phyloP scores from a whole-genome alignment of 2,888 invertebrate species.

The Anarsia innoxiella region DNA sequence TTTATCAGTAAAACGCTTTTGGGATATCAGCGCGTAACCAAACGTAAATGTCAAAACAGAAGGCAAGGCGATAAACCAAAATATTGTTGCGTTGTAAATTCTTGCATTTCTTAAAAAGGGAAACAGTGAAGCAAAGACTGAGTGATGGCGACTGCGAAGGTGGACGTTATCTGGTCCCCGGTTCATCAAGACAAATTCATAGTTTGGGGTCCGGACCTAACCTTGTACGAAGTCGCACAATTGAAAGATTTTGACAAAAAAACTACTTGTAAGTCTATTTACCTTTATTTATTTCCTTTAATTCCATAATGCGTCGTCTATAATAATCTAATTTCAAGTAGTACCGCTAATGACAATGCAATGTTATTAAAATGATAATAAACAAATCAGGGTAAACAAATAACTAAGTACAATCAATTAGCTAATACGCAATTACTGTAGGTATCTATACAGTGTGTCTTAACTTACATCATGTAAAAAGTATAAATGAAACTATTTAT shows the following conservation, averaged over 20 bases:
- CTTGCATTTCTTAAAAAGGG: constrained; percentile 7
- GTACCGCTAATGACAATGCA: neutral
- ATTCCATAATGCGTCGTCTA: neutral
- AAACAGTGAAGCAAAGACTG: too few relatives aligned
- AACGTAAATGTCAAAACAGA: constrained; percentile 11
- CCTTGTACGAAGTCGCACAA: constrained; percentile 85
- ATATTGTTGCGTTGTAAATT: neutral
- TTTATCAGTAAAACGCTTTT: too few relatives aligned
- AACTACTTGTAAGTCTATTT: constrained; percentile 55
- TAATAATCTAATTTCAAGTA: too few relatives aligned
- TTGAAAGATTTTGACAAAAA: constrained; percentile 74
- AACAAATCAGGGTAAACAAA: too few relatives aligned
- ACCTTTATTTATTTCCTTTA: too few relatives aligned
- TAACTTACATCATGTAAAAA: too few relatives aligned
- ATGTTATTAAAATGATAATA: too few relatives aligned
- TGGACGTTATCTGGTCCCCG: constrained; percentile 93
- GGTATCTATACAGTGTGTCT: too few relatives aligned
- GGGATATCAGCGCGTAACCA: too few relatives aligned
- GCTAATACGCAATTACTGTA: too few relatives aligned
- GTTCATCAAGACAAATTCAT: constrained; percentile 84
- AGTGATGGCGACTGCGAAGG: constrained; percentile 66
- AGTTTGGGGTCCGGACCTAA: constrained; percentile 93
- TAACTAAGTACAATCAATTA: neutral
- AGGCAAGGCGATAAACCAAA: neutral
- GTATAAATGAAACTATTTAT: too few relatives aligned